Percentiles rank a stretch among this genome's conserved stretches.
Conservation (phyloP, 1,140 invertebrate species). For the Planococcus citri region DNA sequence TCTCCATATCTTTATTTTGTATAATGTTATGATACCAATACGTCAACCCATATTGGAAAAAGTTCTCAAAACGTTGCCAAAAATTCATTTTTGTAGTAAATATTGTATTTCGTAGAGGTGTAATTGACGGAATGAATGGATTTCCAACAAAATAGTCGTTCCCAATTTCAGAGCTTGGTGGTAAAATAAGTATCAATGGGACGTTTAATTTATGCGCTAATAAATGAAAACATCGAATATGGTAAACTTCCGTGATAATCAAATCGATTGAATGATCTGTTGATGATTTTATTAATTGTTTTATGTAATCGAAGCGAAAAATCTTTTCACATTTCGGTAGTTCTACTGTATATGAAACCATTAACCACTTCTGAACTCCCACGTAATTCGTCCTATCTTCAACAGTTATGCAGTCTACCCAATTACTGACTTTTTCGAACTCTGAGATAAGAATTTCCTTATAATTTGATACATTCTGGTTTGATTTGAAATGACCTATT, state of each 20-base stretch:
- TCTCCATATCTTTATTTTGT: not conserved
- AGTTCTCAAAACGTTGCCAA: conserved; percentile 35
- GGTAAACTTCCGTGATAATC: conserved; percentile 21
- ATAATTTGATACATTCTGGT: conserved; percentile 23
- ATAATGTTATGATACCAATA: not conserved
- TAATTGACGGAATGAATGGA: conserved; percentile 32
- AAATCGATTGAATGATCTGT: conserved; percentile 16
- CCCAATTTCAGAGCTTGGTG: not conserved
- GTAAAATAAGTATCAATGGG: conserved; percentile 17
- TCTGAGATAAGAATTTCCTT: conserved; percentile 10
- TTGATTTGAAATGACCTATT: conserved; percentile 29
- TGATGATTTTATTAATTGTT: conserved; percentile 19
- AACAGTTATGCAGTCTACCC: not conserved
- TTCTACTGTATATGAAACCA: not conserved
- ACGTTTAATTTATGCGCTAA: conserved; percentile 26
- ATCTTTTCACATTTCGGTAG: not conserved
- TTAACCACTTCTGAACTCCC: conserved; percentile 10
- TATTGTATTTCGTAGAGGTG: conserved; percentile 33
- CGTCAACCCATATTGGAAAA: not conserved
- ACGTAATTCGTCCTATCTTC: not conserved
- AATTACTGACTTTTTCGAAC: not conserved
- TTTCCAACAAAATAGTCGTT: conserved; percentile 3
- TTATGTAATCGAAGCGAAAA: conserved; percentile 9
- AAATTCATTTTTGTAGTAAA: conserved; percentile 40
- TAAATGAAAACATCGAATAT: conserved; percentile 18